phyloP scores from a whole-genome alignment of 2,797 vertebrate genomes.

The Bradypus variegatus region DNA sequence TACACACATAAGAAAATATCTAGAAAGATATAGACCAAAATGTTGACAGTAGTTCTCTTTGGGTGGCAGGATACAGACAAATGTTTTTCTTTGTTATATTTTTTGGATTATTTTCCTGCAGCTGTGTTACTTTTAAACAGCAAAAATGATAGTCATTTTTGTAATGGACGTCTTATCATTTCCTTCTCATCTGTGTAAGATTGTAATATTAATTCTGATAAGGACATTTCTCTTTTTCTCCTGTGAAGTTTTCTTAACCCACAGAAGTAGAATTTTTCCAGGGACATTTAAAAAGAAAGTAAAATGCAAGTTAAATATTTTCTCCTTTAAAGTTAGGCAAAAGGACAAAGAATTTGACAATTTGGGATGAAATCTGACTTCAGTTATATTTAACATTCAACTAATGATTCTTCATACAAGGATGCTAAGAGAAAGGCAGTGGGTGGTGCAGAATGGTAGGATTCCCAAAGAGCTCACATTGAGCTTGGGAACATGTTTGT shows the following conservation, averaged over 20 bases:
- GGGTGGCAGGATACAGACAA: background rate
- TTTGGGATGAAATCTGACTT: background rate
- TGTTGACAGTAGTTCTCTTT: background rate
- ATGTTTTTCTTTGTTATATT: background rate
- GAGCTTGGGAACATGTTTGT: background rate
- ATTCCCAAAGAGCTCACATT: background rate
- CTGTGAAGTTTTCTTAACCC: background rate
- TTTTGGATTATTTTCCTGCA: background rate
- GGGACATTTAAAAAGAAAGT: background rate
- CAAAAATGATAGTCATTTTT: background rate
- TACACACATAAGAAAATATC: background rate
- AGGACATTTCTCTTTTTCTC: background rate
- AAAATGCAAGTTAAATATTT: background rate
- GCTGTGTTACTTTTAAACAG: background rate
- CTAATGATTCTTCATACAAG: background rate
- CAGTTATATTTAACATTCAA: background rate
- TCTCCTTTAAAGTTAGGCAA: background rate
- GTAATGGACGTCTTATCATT: background rate
- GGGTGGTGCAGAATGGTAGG: background rate
- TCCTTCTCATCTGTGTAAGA: background rate
- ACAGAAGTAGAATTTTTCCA: background rate
- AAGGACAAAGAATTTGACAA: background rate
- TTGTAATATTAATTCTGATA: background rate
- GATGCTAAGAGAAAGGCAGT: background rate
- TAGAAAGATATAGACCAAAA: background rate